These are phyloP conservation scores for Polyodon spathula DNA, from an alignment of 2,113 vertebrate genomes.

Conservation along the genomic window DNA sequence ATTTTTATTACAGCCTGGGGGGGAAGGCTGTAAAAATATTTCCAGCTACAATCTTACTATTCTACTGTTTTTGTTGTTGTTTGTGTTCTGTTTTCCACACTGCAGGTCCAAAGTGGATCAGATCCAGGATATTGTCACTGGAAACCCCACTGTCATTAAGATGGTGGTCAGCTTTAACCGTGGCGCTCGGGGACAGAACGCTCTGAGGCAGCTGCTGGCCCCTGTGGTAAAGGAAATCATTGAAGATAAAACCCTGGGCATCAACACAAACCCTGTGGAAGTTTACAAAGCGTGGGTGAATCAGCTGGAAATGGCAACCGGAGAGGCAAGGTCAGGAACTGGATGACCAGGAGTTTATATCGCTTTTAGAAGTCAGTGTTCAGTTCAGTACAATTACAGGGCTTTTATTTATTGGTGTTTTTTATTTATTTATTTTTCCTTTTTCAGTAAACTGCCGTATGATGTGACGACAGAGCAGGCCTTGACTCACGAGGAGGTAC, in stretches of 20 bases:
- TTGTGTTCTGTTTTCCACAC: not conserved
- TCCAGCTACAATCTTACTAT: not conserved
- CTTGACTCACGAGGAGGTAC: conserved; percentile 77
- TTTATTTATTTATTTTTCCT: conserved; percentile 12
- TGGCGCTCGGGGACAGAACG: conserved; percentile 84
- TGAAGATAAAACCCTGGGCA: conserved; percentile 75
- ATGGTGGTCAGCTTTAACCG: conserved; percentile 97
- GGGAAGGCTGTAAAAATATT: too few species aligned
- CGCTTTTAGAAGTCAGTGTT: too few species aligned
- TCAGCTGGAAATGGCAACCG: conserved; percentile 86
- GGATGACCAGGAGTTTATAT: too few species aligned
- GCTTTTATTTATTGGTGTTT: not conserved
- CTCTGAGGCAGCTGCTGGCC: conserved; percentile 79
- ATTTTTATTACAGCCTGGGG: too few species aligned
- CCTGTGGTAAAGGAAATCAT: conserved; percentile 89
- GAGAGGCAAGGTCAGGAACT: conserved; percentile 78
- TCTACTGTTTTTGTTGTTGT: not conserved
- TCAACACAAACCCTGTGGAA: conserved; percentile 92
- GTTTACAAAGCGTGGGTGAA: conserved; percentile 97
- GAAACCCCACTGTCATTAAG: conserved; percentile 95
- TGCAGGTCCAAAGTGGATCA: conserved; percentile 91
- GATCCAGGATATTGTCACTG: conserved; percentile 92
- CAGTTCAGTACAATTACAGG: too few species aligned
- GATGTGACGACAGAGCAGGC: conserved; percentile 93
- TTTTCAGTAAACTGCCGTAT: conserved; percentile 84